phyloP scores from a whole-genome alignment of 2,888 invertebrate species.

The Anagyrus pseudococci region DNA sequence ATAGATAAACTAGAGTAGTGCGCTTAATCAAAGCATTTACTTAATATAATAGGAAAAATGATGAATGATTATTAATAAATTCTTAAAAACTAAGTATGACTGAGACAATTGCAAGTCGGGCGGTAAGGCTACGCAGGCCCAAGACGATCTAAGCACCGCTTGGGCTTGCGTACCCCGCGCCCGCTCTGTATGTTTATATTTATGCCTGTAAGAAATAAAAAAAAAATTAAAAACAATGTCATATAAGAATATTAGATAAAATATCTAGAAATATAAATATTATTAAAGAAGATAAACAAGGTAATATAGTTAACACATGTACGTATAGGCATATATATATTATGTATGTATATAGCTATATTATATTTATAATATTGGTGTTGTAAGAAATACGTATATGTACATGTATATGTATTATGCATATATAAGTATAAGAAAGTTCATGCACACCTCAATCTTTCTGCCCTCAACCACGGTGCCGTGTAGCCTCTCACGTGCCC shows the following conservation, averaged over 20 bases:
- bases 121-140: background rate
- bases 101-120: background rate
- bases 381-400: slow-evolving; percentile 38
- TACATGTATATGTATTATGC: slow-evolving; percentile 48
- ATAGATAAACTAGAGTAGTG: slow-evolving; percentile 1
- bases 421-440: slow-evolving; percentile 66
- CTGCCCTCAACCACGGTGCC: slow-evolving; percentile 99
- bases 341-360: background rate
- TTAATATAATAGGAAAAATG: background rate
- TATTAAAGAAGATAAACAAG: background rate
- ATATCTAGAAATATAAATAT: slow-evolving; percentile 20
- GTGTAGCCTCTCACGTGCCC: slow-evolving; percentile 99
- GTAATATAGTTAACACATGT: slow-evolving; percentile 4
- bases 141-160: background rate
- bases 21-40: background rate
- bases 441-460: slow-evolving; percentile 99
- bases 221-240: background rate
- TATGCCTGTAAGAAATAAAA: background rate
- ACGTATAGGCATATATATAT: slow-evolving; percentile 34
- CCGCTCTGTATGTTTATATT: background rate
- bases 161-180: background rate
- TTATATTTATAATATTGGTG: background rate
- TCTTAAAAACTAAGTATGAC: background rate
- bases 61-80: background rate
- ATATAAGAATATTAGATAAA: background rate